A percentile compares a stretch with the other conserved stretches of the same genome.
Conservation (phyloP, 2,113 vertebrate genomes). For the Cynocephalus volans region DNA sequence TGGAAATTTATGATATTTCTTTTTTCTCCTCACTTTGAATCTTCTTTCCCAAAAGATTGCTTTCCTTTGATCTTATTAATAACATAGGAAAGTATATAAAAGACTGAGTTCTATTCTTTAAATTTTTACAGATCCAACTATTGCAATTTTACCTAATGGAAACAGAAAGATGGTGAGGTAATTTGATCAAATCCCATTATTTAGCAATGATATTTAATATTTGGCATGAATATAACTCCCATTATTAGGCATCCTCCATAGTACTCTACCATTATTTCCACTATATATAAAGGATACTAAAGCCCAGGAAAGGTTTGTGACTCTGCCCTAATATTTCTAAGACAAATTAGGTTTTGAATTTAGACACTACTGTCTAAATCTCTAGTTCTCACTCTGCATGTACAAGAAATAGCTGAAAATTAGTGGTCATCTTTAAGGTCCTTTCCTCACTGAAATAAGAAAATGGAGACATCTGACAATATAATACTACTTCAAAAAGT, state of each 20-base stretch:
- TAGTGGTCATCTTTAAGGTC: neutral
- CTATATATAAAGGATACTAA: conserved; percentile 47
- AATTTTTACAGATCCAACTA: conserved; percentile 55
- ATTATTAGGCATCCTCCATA: neutral
- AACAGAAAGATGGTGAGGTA: conserved; percentile 22
- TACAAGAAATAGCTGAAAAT: conserved; percentile 58
- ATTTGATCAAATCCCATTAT: conserved; percentile 58
- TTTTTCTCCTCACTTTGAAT: conserved; percentile 41
- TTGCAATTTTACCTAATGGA: conserved; percentile 32
- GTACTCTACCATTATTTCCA: conserved; percentile 36
- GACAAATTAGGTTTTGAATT: conserved; percentile 58
- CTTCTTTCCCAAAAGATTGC: neutral
- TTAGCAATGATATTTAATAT: conserved; percentile 46
- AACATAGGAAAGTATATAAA: conserved; percentile 50
- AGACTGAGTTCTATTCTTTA: conserved; percentile 44
- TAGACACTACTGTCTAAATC: conserved; percentile 25
- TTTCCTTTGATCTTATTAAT: conserved; percentile 58
- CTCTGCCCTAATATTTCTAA: conserved; percentile 47
- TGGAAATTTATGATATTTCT: conserved; percentile 52
- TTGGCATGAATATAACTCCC: conserved; percentile 23
- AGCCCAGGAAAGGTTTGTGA: conserved; percentile 28
- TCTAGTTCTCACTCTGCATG: conserved; percentile 24
- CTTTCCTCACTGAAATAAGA: neutral
- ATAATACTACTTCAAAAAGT: neutral
- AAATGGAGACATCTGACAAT: conserved; percentile 60